Base-by-base conservation (phyloP, 2,797 vertebrate species). In the Acridotheres tristis region DNA sequence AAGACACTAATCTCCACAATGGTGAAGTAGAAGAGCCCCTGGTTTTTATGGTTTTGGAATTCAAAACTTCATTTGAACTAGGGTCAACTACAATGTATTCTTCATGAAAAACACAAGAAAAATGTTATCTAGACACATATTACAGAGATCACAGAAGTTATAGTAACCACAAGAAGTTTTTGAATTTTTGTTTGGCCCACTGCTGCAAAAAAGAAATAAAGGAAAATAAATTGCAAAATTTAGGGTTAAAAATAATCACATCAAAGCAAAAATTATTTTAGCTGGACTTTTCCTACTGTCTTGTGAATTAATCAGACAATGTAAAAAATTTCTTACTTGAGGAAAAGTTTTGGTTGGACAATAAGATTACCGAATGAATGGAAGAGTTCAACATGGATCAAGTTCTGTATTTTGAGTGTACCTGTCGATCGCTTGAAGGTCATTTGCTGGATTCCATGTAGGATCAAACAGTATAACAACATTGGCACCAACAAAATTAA, bases 361-460 rank as follows among this genome's bases (percentile, higher is more conserved):
- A 59, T 43, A 11, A 78, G 21, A 67, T 67, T 58, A 66, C 17
- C 72, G 20, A 22, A 74, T 48, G 27, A 93, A 88, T 72, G 51
- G 7, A 89, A 51, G 18, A 90, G 13, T 16, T 21, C 18, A 34
- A 51, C 3, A 53, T 10, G 5, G 16, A 85, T 42, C 11, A 68
- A 38, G 13, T 20, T 88, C 36, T 67, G 22, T 43, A 81, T 42
- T 93, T 76, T 83, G 43, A 29, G 21, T 57, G 12, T 97, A 99
- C 99, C 99, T 99, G 98, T 99, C 99, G 97, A 99, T 98, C 55
- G 99, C 99, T 96, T 99, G 99, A 90, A 99, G 99, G 97, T 99
- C 99, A 98, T 98, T 99, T 96, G 99, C 99, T 97, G 99, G 99
- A 97, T 99, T 99, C 99, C 99, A 99, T 2, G 99, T 99, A 90